Base-by-base conservation (phyloP, 1,140 invertebrate genomes). In the Agraylea sexmaculata region DNA sequence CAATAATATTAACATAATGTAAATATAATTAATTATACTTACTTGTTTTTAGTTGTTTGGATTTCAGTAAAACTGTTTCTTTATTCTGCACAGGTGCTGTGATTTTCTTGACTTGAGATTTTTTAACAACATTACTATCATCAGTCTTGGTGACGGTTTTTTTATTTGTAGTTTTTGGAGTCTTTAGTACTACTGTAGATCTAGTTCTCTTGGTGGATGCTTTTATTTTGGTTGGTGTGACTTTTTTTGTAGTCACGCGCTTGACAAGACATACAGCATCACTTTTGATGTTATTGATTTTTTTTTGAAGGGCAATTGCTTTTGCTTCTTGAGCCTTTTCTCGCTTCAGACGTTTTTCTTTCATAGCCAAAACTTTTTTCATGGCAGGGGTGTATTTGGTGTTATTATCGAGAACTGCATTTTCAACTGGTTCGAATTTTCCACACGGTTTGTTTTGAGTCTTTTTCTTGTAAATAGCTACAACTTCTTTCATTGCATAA, bases 401-500 rank as follows among this genome's bases (percentile, higher is more conserved):
- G 6, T 55, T 53, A 31, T 55, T 53, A n/a, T n/a, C n/a, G n/a
- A n/a, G n/a, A 3, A 43, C 27, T 8, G 40, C 11, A 31, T 58
- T 53, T 49, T 64, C 56, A 20, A 42, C 21, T 37, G 59, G 53
- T 56, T 67, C 29, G 11, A 27, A 30, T 21, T 43, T 44, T 5
- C 7, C 58, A 35, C 30, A 15, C 8, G 18, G 6, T 56, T 65
- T 66, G 3, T 56, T 51, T 4, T 51, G 29, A 22, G 56, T 40
- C 55, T 56, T 64, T 15, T 58, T 60, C 35, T 58, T 62, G 37
- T 64, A 67, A 40, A 59, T 67, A 17, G 64, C 59, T 31, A 65
- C 53, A 4, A 74, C 66, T 53, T 73, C 65, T 34, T 68, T 57
- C 71, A 74, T 74, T 17, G 69, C 68, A 31, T 68, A 66, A 18